Base-by-base conservation (phyloP, 2,888 invertebrate species). In the Minunthozetes semirufus region DNA sequence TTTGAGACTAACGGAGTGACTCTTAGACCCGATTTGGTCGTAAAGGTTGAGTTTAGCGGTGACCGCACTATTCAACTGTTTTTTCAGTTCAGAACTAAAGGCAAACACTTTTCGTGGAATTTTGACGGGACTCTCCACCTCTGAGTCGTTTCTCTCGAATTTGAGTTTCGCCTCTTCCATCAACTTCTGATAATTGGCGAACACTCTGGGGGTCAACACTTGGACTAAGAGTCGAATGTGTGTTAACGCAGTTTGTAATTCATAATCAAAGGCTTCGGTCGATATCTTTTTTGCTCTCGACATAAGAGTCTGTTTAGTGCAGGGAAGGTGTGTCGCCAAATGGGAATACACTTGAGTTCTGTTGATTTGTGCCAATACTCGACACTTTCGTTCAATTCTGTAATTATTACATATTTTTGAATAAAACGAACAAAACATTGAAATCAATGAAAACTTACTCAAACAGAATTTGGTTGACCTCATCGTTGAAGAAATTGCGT, bases 231-330 rank as follows among this genome's bases (percentile, higher is more conserved):
- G 8, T 53, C 19, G 19, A 22, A 53, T 53, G 25, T 53, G 6
- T 3, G 53, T 25, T 19, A 53, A 22, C n/a, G 53, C 53, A 8
- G 53, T 53, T 25, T 53, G 53, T 19, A 53, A 13, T 11, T 25
- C 53, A 53, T 53, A 53, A 9, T 53, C 53, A 9, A 53, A 22
- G n/a, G 53, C 53, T 53, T 85, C 84, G 9, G 85, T 81, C 53
- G 85, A 82, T 38, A 87, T 82, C 78, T 86, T 87, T 80, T 87
- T 87, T 48, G 85, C 86, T 72, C 87, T 82, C 79, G 86, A 86
- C 77, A 85, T 82, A 56, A 88, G 81, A 1, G 87, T 86, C 71
- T 85, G 85, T 81, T 86, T 87, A 61, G 86, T 85, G 80, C 87
- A 87, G 5, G 86, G 86, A 73, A 87, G 81, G 80, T 83, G 85